Percentiles rank a stretch among this genome's conserved stretches.
Evolutionary conservation across 2,888 invertebrate genomes (phyloP).

Genomic region (Lottia gigantea): DNA sequence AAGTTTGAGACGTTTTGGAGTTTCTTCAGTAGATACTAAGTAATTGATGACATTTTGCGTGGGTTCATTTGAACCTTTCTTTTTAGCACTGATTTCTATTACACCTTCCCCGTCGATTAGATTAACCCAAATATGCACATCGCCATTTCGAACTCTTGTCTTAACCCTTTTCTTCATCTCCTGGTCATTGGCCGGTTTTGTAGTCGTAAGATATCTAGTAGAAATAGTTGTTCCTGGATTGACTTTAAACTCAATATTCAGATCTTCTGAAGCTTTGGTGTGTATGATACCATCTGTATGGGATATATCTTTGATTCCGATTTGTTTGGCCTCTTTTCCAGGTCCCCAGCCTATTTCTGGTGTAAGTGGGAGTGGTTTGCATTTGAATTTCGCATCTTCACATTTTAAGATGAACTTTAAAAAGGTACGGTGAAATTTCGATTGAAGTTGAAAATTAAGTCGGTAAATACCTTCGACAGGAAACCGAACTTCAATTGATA

Average conservation of each 20-base stretch:
- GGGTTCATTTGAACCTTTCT: too few relatives aligned
- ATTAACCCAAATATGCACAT: too few relatives aligned
- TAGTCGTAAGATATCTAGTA: too few relatives aligned
- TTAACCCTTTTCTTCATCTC: too few relatives aligned
- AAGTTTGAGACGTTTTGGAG: too few relatives aligned
- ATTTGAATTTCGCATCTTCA: background rate
- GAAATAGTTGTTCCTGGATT: background rate
- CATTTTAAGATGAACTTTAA: constrained; percentile 14
- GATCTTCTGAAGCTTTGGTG: constrained; percentile 7
- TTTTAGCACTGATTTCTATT: too few relatives aligned
- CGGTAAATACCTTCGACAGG: constrained; percentile 14
- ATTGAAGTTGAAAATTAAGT: background rate
- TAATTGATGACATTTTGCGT: too few relatives aligned
- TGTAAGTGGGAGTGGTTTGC: constrained; percentile 8
- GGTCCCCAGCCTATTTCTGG: constrained; percentile 16
- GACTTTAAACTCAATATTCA: constrained; percentile 11
- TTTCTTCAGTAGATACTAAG: too few relatives aligned
- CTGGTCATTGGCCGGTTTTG: too few relatives aligned
- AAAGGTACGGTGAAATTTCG: background rate
- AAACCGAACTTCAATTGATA: background rate
- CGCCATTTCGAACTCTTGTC: too few relatives aligned
- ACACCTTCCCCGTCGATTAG: too few relatives aligned
- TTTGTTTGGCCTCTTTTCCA: background rate
- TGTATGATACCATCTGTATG: constrained; percentile 14
- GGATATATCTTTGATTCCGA: constrained; percentile 11